A percentile compares a stretch with the other conserved stretches of the same genome.
phyloP scores from a whole-genome alignment of 2,113 vertebrate genomes.

The Oplegnathus fasciatus region DNA sequence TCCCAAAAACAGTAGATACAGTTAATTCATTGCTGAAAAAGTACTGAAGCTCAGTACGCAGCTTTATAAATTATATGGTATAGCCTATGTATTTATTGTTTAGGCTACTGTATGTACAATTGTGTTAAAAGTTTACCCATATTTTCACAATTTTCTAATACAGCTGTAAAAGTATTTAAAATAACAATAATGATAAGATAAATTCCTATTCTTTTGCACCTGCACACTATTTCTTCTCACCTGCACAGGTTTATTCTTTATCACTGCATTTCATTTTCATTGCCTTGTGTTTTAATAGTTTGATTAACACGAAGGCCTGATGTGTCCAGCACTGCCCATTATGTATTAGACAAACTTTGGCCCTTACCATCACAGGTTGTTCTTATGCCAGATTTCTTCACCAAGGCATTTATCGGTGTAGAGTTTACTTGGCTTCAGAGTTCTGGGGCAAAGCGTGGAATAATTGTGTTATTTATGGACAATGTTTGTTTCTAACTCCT shows the following conservation, averaged over 20 bases:
- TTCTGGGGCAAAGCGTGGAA: not conserved
- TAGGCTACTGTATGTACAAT: not conserved
- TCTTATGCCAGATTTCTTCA: not conserved
- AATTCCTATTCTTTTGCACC: not conserved
- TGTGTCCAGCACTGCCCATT: not conserved
- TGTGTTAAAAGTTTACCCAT: not conserved
- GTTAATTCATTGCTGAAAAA: not conserved
- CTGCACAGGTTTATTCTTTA: not conserved
- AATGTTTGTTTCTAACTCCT: slow-evolving; percentile 25
- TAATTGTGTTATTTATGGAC: slow-evolving; percentile 9
- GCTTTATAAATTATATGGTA: not conserved
- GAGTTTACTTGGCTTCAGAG: slow-evolving; percentile 1
- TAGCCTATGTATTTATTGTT: not conserved
- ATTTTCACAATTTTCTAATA: not conserved
- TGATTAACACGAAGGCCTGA: not conserved
- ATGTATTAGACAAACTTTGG: not conserved
- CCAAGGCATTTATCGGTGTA: not conserved
- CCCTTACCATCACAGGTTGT: not conserved
- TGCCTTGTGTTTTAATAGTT: not conserved
- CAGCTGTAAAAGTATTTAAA: not conserved
- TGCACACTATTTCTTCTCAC: not conserved
- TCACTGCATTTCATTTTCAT: not conserved
- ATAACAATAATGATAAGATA: not conserved
- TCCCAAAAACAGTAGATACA: not conserved
- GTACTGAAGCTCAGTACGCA: not conserved